A percentile compares a stretch with the other conserved stretches of the same genome.
Evolutionary conservation across 1,140 invertebrate species (phyloP).

Genomic region (Drosophila ananassae): DNA sequence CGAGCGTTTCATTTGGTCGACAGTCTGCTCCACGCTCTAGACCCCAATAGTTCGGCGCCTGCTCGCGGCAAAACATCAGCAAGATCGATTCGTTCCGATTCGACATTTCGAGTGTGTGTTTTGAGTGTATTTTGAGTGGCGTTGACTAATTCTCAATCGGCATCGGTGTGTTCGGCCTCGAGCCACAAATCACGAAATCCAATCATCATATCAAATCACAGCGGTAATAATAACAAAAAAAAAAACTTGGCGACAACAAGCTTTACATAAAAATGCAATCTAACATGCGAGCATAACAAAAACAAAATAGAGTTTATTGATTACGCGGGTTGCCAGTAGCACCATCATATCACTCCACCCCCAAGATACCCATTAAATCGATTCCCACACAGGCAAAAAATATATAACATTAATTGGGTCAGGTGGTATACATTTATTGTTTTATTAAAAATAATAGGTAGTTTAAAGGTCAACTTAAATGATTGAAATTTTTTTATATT

Average conservation of each 20-base stretch:
- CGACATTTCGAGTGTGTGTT: slow-evolving; percentile 33
- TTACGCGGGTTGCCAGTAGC: slow-evolving; percentile 43
- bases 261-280: slow-evolving; percentile 40
- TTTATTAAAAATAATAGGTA: too few species aligned
- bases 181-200: neutral
- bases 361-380: slow-evolving; percentile 25
- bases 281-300: slow-evolving; percentile 35
- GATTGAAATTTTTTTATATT: neutral
- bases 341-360: slow-evolving; percentile 9
- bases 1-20: slow-evolving; percentile 4
- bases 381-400: slow-evolving; percentile 11
- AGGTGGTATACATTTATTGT: neutral
- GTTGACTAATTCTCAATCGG: slow-evolving; percentile 38
- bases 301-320: slow-evolving; percentile 36
- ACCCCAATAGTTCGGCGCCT: slow-evolving; percentile 44
- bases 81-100: slow-evolving; percentile 33
- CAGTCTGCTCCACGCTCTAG: slow-evolving; percentile 44
- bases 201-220: slow-evolving; percentile 22
- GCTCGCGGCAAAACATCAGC: slow-evolving; percentile 34
- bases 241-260: neutral
- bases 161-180: slow-evolving; percentile 37
- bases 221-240: slow-evolving; percentile 34
- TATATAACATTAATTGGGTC: slow-evolving; percentile 1
- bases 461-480: neutral
- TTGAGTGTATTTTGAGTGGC: slow-evolving; percentile 16